Percentiles rank a stretch among this genome's conserved stretches.
Evolutionary conservation across 2,113 vertebrate genomes (phyloP).

Genomic region (Echinops telfairi): DNA sequence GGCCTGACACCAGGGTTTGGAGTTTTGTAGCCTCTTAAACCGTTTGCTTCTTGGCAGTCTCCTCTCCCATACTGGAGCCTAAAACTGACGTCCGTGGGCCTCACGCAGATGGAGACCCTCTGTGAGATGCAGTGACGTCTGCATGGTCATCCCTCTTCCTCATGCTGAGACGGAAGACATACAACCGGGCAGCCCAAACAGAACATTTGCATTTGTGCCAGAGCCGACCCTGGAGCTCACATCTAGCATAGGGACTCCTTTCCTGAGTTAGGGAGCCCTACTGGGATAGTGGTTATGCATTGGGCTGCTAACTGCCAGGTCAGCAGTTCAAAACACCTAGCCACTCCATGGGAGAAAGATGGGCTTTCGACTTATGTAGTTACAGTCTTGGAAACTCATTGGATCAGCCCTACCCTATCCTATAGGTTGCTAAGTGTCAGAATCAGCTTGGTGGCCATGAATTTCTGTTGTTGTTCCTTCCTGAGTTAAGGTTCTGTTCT

Average conservation of each 20-base stretch:
- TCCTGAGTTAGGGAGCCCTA: too few relatives aligned
- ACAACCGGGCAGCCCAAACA: background rate
- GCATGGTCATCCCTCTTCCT: background rate
- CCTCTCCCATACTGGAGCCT: background rate
- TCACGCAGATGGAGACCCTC: background rate
- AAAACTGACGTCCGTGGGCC: background rate
- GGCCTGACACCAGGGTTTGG: background rate
- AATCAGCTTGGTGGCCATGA: too few relatives aligned
- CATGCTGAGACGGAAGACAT: background rate
- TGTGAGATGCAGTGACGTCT: background rate
- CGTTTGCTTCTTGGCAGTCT: background rate
- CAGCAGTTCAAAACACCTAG: too few relatives aligned
- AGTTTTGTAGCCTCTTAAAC: background rate
- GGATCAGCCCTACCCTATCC: too few relatives aligned
- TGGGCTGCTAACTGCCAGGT: too few relatives aligned
- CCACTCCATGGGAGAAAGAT: too few relatives aligned
- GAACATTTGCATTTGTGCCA: background rate
- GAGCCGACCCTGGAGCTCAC: background rate
- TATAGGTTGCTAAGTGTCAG: too few relatives aligned
- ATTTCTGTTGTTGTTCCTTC: background rate
- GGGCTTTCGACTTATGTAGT: too few relatives aligned
- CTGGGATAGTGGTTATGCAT: too few relatives aligned
- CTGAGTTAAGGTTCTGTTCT: background rate
- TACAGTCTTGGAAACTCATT: too few relatives aligned
- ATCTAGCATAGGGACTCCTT: too few relatives aligned